A percentile compares a stretch with the other conserved stretches of the same genome.
phyloP scores from a whole-genome alignment of 2,888 invertebrate species.

The Gandaritis pyraliata region DNA sequence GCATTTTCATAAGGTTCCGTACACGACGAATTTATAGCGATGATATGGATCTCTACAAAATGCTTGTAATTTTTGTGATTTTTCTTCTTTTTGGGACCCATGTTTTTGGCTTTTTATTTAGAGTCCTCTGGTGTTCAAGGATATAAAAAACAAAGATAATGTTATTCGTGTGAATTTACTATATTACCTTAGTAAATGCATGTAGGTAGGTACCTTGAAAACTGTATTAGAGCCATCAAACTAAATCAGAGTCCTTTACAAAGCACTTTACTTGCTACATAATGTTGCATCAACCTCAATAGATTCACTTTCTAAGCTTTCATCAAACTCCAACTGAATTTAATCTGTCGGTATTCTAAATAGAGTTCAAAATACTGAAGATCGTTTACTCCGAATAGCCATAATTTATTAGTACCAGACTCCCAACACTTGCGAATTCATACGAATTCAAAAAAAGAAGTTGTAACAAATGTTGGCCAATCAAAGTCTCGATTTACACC shows the following conservation, averaged over 20 bases:
- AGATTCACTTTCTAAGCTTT: background rate
- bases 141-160: conserved; percentile 1
- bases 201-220: too few species aligned
- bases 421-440: conserved; percentile 18
- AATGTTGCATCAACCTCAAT: background rate
- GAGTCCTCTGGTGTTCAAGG: background rate
- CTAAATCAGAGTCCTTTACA: too few species aligned
- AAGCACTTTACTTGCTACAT: background rate
- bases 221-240: too few species aligned
- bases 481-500: conserved; percentile 51
- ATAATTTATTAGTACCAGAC: conserved; percentile 31
- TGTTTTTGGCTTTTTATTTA: conserved; percentile 27
- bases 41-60: conserved; percentile 71
- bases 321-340: background rate
- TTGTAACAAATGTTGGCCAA: conserved; percentile 51
- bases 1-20: conserved; percentile 66
- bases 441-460: conserved; percentile 1
- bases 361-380: background rate
- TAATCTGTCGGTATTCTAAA: background rate
- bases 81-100: conserved; percentile 50
- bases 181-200: background rate
- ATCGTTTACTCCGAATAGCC: background rate
- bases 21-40: conserved; percentile 66
- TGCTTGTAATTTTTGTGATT: conserved; percentile 71
- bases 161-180: conserved; percentile 1